Conservation (phyloP, 2,797 vertebrate species). For the Nannoperca australis region DNA sequence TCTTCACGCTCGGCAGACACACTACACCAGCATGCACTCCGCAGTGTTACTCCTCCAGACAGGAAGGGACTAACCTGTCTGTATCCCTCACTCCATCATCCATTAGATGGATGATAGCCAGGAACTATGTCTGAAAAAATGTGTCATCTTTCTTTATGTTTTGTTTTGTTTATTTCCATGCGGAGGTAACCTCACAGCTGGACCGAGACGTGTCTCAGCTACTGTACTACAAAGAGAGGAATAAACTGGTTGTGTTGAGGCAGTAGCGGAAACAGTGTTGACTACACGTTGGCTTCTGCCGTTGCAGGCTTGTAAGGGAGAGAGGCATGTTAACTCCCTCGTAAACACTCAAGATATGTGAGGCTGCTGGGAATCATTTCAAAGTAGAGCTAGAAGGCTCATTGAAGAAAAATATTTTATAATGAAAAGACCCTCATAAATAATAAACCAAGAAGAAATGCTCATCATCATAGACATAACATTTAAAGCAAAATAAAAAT, state of each 20-base stretch:
- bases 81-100: conserved; percentile 30
- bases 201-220: conserved; percentile 37
- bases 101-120: conserved; percentile 39
- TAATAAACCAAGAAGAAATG: conserved; percentile 19
- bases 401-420: not conserved
- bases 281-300: conserved; percentile 26
- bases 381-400: conserved; percentile 22
- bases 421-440: conserved; percentile 30
- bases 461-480: not conserved
- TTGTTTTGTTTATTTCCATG: conserved; percentile 27
- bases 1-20: conserved; percentile 2
- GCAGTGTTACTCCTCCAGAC: conserved; percentile 41
- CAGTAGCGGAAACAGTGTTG: conserved; percentile 2
- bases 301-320: conserved; percentile 33
- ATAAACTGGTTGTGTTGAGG: conserved; percentile 26
- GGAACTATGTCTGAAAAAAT: conserved; percentile 32
- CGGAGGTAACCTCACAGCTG: conserved; percentile 43
- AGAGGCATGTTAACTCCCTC: conserved; percentile 27
- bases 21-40: conserved; percentile 52
- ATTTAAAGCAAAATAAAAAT: not conserved
- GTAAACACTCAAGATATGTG: conserved; percentile 32
- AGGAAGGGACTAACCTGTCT: conserved; percentile 38
- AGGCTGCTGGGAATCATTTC: conserved; percentile 26
- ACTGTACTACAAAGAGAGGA: conserved; percentile 25
- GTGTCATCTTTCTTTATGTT: conserved; percentile 38